These are phyloP conservation scores for Agrotis exclamationis DNA, from an alignment of 2,888 invertebrate species.

Conservation along the genomic window DNA sequence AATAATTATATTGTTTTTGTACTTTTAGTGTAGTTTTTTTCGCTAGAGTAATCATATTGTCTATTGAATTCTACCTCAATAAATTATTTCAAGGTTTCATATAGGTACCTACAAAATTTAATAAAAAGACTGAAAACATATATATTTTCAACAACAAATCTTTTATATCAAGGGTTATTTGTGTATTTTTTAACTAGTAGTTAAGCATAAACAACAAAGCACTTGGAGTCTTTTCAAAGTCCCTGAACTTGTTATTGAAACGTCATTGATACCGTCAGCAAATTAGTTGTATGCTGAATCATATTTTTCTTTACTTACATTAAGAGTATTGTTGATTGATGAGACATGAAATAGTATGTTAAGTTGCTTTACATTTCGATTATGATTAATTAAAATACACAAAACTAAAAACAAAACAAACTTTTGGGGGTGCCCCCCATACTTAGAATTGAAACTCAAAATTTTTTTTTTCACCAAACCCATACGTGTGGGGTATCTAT, in stretches of 20 bases:
- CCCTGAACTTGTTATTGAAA: conserved; percentile 44
- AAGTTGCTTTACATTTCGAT: no score
- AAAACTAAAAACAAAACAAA: no score
- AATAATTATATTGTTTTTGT: no score
- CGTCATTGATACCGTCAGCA: conserved; percentile 32
- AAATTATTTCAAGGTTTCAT: background rate
- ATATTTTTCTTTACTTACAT: background rate
- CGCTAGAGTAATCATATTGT: background rate
- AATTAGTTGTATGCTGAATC: conserved; percentile 4
- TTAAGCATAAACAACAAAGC: background rate
- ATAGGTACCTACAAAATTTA: no score
- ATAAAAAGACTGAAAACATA: no score
- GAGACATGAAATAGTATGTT: background rate
- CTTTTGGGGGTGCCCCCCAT: no score
- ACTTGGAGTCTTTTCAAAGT: background rate
- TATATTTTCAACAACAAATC: background rate
- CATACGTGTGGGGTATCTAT: no score
- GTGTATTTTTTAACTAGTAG: background rate
- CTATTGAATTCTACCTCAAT: no score
- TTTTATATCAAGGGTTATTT: background rate
- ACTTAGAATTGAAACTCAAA: no score
- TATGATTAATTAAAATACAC: no score
- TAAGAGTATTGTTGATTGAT: background rate
- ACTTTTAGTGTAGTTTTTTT: no score
- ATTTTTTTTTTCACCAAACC: no score